A percentile compares a stretch with the other conserved stretches of the same genome.
These are phyloP conservation scores for Fundulus diaphanus DNA, from an alignment of 2,797 vertebrate genomes.

Conservation along the genomic window DNA sequence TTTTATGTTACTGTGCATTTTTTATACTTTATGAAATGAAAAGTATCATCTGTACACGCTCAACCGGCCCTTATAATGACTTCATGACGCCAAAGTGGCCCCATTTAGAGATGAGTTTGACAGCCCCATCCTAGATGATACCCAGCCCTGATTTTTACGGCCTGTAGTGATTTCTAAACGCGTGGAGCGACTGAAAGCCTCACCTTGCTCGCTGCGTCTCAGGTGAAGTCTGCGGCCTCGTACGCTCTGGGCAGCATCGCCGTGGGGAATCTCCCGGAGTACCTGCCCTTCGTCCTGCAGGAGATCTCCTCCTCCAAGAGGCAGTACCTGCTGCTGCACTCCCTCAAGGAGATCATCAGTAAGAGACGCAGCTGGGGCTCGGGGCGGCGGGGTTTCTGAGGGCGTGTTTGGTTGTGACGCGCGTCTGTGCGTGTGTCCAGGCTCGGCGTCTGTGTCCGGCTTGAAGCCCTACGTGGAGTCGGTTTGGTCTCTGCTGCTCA, in stretches of 20 bases:
- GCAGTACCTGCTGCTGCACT: constrained; percentile 98
- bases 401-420: constrained; percentile 14
- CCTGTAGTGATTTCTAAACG: background rate
- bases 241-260: constrained; percentile 97
- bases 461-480: constrained; percentile 97
- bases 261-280: constrained; percentile 97
- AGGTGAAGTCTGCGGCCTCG: constrained; percentile 95
- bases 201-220: background rate
- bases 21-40: no score
- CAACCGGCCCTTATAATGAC: no score
- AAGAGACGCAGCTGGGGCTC: constrained; percentile 3
- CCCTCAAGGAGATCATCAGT: constrained; percentile 97
- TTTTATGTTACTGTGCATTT: no score
- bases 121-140: no score
- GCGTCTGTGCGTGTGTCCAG: constrained; percentile 41
- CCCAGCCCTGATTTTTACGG: no score
- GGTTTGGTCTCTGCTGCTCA: constrained; percentile 94
- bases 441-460: constrained; percentile 92
- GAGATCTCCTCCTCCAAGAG: constrained; percentile 97
- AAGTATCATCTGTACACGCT: no score
- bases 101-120: no score
- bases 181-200: background rate
- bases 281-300: constrained; percentile 96
- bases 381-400: background rate
- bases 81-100: no score